phyloP scores from a whole-genome alignment of 2,888 invertebrate species.

The Germaria angustata region DNA sequence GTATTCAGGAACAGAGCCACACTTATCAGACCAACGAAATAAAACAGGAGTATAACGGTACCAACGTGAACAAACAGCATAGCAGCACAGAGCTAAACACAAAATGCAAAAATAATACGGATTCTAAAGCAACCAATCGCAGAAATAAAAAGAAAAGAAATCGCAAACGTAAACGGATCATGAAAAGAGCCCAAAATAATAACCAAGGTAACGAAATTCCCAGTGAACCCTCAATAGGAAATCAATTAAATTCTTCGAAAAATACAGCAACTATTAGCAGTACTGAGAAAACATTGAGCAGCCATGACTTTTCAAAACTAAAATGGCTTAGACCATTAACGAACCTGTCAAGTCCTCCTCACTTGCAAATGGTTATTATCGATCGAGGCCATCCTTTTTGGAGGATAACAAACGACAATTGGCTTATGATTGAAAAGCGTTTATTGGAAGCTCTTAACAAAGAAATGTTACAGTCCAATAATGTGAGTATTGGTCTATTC shows the following conservation, averaged over 20 bases:
- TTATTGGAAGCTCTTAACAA: slow-evolving; percentile 34
- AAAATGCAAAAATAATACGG: too few relatives aligned
- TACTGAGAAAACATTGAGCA: too few relatives aligned
- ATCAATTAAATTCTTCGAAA: neutral
- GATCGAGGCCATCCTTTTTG: slow-evolving; percentile 31
- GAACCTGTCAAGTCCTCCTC: slow-evolving; percentile 18
- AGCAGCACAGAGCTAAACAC: too few relatives aligned
- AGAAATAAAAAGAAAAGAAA: neutral
- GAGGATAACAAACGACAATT: slow-evolving; percentile 31
- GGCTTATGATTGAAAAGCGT: slow-evolving; percentile 49
- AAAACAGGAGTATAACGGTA: too few relatives aligned
- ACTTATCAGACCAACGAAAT: too few relatives aligned
- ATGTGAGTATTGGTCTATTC: slow-evolving; percentile 31
- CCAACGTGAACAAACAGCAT: too few relatives aligned
- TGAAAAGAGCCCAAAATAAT: neutral
- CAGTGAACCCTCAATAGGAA: neutral
- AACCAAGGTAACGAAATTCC: neutral
- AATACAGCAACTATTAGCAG: neutral
- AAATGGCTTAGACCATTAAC: slow-evolving; percentile 40
- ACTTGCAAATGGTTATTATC: slow-evolving; percentile 50
- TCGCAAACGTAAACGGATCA: neutral
- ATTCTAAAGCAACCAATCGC: too few relatives aligned
- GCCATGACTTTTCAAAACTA: slow-evolving; percentile 31
- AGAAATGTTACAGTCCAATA: slow-evolving; percentile 34
- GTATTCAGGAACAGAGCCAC: too few relatives aligned